Percentiles rank a stretch among this genome's conserved stretches.
Conservation (phyloP, 2,888 invertebrate species). For the Athripsodes cinereus region DNA sequence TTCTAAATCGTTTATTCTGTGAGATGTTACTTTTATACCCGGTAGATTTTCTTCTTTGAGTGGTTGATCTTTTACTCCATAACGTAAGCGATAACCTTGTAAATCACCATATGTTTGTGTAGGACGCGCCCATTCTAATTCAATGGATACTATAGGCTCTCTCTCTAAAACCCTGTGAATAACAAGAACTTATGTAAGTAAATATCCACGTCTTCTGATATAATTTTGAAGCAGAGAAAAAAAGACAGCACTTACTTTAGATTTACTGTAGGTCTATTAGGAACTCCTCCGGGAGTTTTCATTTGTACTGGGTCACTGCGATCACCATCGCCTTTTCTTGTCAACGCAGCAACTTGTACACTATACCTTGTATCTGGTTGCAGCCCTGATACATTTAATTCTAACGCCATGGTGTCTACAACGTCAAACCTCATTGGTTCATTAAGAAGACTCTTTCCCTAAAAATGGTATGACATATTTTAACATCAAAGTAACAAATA, state of each 20-base stretch:
- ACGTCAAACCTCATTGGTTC: slow-evolving; percentile 85
- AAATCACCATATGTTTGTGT: slow-evolving; percentile 84
- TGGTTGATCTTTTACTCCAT: slow-evolving; percentile 78
- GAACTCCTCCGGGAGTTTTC: slow-evolving; percentile 90
- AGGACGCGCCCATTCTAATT: slow-evolving; percentile 90
- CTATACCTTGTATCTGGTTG: slow-evolving; percentile 94
- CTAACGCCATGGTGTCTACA: slow-evolving; percentile 67
- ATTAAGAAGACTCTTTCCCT: slow-evolving; percentile 75
- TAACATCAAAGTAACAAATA: background rate
- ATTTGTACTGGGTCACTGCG: slow-evolving; percentile 79
- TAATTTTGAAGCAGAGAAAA: too few relatives aligned
- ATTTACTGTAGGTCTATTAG: slow-evolving; percentile 74
- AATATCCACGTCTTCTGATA: background rate
- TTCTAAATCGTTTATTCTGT: slow-evolving; percentile 75
- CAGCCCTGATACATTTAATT: slow-evolving; percentile 79
- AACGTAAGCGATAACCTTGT: slow-evolving; percentile 79
- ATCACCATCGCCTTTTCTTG: slow-evolving; percentile 94
- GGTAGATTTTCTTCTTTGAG: slow-evolving; percentile 67
- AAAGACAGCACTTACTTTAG: slow-evolving; percentile 56
- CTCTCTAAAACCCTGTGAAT: slow-evolving; percentile 67
- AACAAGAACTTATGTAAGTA: background rate
- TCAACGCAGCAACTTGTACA: slow-evolving; percentile 92
- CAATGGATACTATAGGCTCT: slow-evolving; percentile 82
- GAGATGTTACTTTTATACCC: slow-evolving; percentile 61
- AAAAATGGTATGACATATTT: background rate